Base-by-base conservation (phyloP, 2,888 invertebrate species). In the Troides oblongomaculatus region DNA sequence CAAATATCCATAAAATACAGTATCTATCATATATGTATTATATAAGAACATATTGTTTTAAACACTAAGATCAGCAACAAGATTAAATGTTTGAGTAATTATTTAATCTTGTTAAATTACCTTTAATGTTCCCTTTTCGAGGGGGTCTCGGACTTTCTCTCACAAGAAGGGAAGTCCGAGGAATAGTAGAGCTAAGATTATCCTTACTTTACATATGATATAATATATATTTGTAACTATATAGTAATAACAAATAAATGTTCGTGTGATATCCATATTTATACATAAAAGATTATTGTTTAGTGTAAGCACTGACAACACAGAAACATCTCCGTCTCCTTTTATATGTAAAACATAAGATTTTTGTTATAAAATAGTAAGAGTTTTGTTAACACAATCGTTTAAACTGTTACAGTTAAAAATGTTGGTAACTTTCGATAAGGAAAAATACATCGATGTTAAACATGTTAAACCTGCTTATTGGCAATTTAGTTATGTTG, bases 311-410 rank as follows among this genome's bases (percentile, higher is more conserved):
- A 56, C 18, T 68, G 64, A 62, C 62, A 63, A 64, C 59, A 69
- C 46, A 60, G 8, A 70, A 17, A 68, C 56, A 43, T 58, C 65
- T 66, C 72, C 23, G 36, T 53, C 66, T 69, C 64, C 74, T 71
- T 72, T 72, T 76, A 75, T 78, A 78, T 74, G 72, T 78, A 79
- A 82, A 84, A 85, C 83, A 82, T 83, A 83, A 82, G 64, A 14
- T 64, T 68, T 36, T 53, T 72, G 69, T 72, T 69, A 72, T 64
- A 57, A 30, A 50, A 62, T 57, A 70, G 57, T 66, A 69, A 64
- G 21, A 58, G n/a, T 18, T 57, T 18, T 62, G 66, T 67, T 62
- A 67, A 63, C 12, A 63, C 21, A 12, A 57, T 62, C 39, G 18
- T 30, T 62, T 10, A 62, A 62, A 46, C 39, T 30, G 30, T 59